phyloP scores from a whole-genome alignment of 2,888 invertebrate genomes.

The Hyposoter dolosus region DNA sequence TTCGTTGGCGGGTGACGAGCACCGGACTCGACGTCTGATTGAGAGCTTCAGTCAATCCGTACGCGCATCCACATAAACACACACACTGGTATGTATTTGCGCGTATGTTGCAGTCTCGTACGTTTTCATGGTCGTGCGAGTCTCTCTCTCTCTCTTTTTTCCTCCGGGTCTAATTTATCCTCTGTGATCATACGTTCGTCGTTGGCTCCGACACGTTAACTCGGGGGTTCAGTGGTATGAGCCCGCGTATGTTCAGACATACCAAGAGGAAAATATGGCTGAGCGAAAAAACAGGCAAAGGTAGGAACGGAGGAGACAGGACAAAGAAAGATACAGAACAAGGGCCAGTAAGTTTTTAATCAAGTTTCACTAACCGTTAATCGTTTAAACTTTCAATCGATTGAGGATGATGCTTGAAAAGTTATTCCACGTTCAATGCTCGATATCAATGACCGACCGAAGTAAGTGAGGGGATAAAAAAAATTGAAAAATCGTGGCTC shows the following conservation, averaged over 20 bases:
- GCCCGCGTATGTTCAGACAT: conserved; percentile 45
- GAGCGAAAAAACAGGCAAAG: neutral
- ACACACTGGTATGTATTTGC: neutral
- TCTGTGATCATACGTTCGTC: conserved; percentile 42
- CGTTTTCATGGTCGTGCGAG: conserved; percentile 27
- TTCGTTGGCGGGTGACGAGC: conserved; percentile 80
- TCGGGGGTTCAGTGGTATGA: conserved; percentile 45
- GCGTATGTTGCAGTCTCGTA: neutral
- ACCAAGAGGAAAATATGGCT: neutral
- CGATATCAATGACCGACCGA: neutral
- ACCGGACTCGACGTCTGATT: conserved; percentile 82
- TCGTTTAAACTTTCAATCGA: neutral
- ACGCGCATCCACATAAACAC: conserved; percentile 21
- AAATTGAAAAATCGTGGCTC: neutral
- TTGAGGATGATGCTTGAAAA: neutral
- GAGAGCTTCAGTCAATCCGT: conserved; percentile 77
- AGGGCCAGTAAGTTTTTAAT: neutral
- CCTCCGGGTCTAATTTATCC: conserved; percentile 34
- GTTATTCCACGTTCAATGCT: neutral
- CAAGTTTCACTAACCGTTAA: neutral
- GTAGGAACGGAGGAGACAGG: neutral
- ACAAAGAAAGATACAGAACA: neutral
- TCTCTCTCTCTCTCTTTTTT: conserved; percentile 40
- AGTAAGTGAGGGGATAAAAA: neutral
- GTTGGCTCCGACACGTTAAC: conserved; percentile 44